These are phyloP conservation scores for Cavia porcellus DNA, from an alignment of 2,113 vertebrate genomes.

Conservation along the genomic window DNA sequence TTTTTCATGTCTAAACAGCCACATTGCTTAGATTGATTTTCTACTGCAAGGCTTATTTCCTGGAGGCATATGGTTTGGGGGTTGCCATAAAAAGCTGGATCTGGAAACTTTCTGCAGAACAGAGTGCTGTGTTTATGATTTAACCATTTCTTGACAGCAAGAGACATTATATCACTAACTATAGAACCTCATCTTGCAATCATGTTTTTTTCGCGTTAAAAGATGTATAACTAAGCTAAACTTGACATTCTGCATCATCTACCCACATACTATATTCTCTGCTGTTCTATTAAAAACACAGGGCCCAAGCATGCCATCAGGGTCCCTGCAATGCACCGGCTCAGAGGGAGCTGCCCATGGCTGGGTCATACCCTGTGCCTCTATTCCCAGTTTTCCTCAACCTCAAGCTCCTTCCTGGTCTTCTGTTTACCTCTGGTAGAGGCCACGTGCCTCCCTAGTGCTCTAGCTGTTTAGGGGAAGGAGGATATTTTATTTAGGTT, in stretches of 20 bases:
- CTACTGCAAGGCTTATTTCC: conserved; percentile 62
- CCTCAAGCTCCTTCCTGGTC: background rate
- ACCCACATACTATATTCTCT: background rate
- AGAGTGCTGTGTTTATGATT: conserved; percentile 56
- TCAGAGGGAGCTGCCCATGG: background rate
- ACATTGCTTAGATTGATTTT: conserved; percentile 70
- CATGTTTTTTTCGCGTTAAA: background rate
- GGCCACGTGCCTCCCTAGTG: background rate
- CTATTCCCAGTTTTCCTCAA: background rate
- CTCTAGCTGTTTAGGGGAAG: background rate
- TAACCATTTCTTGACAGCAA: conserved; percentile 70
- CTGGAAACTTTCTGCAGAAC: conserved; percentile 61
- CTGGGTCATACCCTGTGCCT: background rate
- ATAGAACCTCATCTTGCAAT: background rate
- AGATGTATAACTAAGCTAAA: background rate
- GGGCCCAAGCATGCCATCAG: background rate
- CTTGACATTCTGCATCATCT: background rate
- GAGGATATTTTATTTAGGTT: background rate
- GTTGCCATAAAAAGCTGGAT: conserved; percentile 70
- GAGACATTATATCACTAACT: background rate
- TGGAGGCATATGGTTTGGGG: conserved; percentile 82
- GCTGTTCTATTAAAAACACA: background rate
- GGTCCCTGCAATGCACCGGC: background rate
- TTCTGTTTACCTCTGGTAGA: background rate
- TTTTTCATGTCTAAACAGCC: conserved; percentile 58